phyloP scores from a whole-genome alignment of 2,113 vertebrate species.

The Notechis scutatus region DNA sequence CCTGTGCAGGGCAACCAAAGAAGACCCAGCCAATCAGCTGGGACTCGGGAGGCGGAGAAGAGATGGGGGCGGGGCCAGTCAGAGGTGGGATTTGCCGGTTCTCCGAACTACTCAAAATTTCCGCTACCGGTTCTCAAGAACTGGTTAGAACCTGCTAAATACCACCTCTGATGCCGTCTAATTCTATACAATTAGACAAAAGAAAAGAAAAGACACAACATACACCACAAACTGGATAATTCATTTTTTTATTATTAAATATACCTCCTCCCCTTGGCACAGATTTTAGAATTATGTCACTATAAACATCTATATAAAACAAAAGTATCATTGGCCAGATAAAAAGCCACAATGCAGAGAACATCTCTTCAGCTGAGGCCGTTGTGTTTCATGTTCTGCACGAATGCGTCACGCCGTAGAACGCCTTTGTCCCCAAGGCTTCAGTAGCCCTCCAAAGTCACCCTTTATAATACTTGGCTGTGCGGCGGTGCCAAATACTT shows the following conservation, averaged over 20 bases:
- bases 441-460: no score
- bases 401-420: rapidly evolving
- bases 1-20: no score
- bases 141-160: no score
- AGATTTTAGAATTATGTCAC: background rate
- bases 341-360: background rate
- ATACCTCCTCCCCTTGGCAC: background rate
- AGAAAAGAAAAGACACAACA: background rate
- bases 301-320: conserved; percentile 16
- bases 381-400: background rate
- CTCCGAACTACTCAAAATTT: no score
- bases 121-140: no score
- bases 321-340: background rate
- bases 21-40: no score
- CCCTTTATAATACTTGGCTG: background rate
- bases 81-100: no score
- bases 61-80: no score
- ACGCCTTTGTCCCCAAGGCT: background rate
- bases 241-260: conserved; percentile 16
- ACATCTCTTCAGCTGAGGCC: background rate
- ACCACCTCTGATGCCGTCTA: background rate
- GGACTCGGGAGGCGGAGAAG: no score
- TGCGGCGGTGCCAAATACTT: background rate
- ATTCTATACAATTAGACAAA: background rate
- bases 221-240: background rate